phyloP scores from a whole-genome alignment of 2,797 vertebrate species.

The Propithecus perrieri region DNA sequence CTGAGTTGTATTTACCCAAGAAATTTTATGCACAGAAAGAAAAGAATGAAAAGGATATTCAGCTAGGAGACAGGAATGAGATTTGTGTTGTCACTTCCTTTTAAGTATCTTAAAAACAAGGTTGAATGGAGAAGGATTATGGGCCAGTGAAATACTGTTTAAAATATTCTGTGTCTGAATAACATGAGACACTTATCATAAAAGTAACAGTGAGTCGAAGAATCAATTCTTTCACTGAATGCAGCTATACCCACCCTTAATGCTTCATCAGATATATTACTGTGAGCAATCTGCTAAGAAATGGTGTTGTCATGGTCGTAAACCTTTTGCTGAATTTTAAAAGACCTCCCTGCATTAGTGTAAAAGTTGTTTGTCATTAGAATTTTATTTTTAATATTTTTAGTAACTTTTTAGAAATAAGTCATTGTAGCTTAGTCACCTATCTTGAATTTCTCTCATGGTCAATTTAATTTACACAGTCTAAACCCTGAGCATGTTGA shows the following conservation, averaged over 20 bases:
- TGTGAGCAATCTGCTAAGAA: background rate
- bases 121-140: background rate
- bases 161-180: conserved; percentile 1
- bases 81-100: conserved; percentile 31
- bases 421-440: background rate
- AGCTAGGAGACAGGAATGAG: background rate
- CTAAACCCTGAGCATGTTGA: background rate
- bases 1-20: conserved; percentile 11
- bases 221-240: background rate
- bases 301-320: background rate
- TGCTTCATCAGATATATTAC: background rate
- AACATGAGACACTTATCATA: background rate
- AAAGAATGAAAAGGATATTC: conserved; percentile 11
- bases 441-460: background rate
- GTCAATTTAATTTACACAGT: background rate
- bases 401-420: conserved; percentile 16
- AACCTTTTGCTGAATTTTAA: background rate
- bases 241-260: background rate
- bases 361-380: background rate
- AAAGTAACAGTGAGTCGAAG: background rate
- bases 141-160: background rate
- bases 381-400: background rate
- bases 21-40: background rate
- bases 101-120: conserved; percentile 12
- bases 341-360: background rate